Base-by-base conservation (phyloP, 1,140 invertebrate species). In the Idris sp. region DNA sequence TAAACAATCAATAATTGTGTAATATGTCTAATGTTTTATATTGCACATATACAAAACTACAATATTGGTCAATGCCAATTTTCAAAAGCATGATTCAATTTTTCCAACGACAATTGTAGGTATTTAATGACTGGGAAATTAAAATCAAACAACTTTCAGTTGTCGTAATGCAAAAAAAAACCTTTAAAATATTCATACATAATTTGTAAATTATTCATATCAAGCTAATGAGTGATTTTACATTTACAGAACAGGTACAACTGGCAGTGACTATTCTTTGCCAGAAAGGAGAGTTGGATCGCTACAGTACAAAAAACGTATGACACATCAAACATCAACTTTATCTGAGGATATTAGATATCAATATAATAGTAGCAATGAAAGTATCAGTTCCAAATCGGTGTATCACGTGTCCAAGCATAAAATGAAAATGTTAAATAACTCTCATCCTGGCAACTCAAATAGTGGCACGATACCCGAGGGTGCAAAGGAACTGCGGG, bases 301-400 rank as follows among this genome's bases (percentile, higher is more conserved):
- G n/a, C 72, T 90, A 75, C 83, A 86, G 80, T 86, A 88, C 81
- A 85, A 84, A 77, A 85, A 89, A 82, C 84, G 84, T 67, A 83
- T 89, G 79, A 81, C 86, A 59, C 87, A 89, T 79, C 89, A 90
- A 78, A 84, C 86, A 11, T 89, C 89, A 30, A 87, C 89, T 7
- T 79, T 89, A 65, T 86, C 88, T n/a, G 87, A 89, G 75, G 89
- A 89, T 56, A 88, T 89, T 64, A 89, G 86, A 72, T 87, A 89
- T 79, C 90, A 90, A 74, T 90, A 93, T 76, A 92, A 91, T 76
- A 94, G 92, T 79, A 94, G 93, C 76, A 91, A 88, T 75, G 93
- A 94, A 85, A 94, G 93, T 83, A 88, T 94, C 58, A 91, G 88
- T 48, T 88, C 83, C 4, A 88, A 87, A 78, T 79, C 84, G 22